Conservation (phyloP, 2,113 vertebrate genomes). For the Mastomys coucha region DNA sequence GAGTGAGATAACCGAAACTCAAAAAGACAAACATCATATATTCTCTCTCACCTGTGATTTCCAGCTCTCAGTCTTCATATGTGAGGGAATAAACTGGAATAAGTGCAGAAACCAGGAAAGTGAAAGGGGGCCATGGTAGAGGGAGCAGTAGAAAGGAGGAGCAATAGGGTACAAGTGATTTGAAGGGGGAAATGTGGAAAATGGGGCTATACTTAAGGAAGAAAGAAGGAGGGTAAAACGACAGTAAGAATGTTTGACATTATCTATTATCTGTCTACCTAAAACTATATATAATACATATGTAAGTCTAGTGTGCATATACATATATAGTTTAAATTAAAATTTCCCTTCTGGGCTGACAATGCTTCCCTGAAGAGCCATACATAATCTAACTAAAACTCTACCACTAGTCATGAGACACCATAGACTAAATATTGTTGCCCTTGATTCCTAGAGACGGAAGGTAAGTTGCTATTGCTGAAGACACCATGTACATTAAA, state of each 20-base stretch:
- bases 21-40: background rate
- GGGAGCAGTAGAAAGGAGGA: background rate
- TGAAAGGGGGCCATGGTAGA: background rate
- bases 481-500: background rate
- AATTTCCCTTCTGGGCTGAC: background rate
- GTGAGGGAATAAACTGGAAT: background rate
- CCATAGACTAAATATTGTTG: background rate
- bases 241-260: background rate
- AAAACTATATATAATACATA: background rate
- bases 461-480: background rate
- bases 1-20: background rate
- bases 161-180: background rate
- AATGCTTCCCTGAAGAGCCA: background rate
- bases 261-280: background rate
- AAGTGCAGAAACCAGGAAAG: background rate
- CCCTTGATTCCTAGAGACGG: background rate
- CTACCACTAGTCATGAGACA: background rate
- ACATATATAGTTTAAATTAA: background rate
- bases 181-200: background rate
- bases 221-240: background rate
- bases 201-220: background rate
- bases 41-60: background rate
- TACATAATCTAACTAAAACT: background rate
- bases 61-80: background rate
- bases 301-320: background rate